phyloP scores from a whole-genome alignment of 2,888 invertebrate genomes.

The Phaedon cochleariae region DNA sequence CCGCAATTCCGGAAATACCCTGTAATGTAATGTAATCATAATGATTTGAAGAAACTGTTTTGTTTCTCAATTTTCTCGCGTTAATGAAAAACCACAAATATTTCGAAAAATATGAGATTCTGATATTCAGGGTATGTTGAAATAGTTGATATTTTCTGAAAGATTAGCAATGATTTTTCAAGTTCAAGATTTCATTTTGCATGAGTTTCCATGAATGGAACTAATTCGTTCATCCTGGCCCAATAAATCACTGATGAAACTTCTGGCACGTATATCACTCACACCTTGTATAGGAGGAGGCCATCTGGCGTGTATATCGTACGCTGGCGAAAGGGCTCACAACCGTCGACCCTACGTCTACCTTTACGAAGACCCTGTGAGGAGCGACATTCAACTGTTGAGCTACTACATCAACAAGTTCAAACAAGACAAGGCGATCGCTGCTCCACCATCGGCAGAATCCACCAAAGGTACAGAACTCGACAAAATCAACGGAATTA shows the following conservation, averaged over 20 bases:
- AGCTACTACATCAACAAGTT: conserved; percentile 86
- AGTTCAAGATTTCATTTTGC: too few species aligned
- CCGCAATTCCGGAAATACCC: too few species aligned
- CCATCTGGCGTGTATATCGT: conserved; percentile 84
- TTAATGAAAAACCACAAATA: too few species aligned
- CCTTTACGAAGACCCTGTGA: conserved; percentile 74
- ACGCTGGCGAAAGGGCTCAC: conserved; percentile 83
- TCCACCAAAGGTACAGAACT: conserved; percentile 35
- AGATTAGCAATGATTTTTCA: too few species aligned
- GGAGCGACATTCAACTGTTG: conserved; percentile 85
- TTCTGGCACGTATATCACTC: conserved; percentile 2
- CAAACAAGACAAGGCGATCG: conserved; percentile 63
- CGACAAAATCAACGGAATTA: background rate
- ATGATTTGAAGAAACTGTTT: too few species aligned
- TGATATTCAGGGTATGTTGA: too few species aligned
- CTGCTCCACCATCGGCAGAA: conserved; percentile 23
- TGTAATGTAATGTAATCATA: too few species aligned
- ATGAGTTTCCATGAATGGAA: too few species aligned
- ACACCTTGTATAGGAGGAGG: conserved; percentile 71
- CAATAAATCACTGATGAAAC: background rate
- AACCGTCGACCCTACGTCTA: conserved; percentile 75
- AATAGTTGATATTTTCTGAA: too few species aligned
- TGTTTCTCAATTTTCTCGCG: too few species aligned
- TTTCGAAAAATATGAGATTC: too few species aligned
- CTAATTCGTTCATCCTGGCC: too few species aligned